A percentile compares a stretch with the other conserved stretches of the same genome.
These are phyloP conservation scores for Galerucella calmariensis DNA, from an alignment of 2,888 invertebrate species.

Conservation along the genomic window DNA sequence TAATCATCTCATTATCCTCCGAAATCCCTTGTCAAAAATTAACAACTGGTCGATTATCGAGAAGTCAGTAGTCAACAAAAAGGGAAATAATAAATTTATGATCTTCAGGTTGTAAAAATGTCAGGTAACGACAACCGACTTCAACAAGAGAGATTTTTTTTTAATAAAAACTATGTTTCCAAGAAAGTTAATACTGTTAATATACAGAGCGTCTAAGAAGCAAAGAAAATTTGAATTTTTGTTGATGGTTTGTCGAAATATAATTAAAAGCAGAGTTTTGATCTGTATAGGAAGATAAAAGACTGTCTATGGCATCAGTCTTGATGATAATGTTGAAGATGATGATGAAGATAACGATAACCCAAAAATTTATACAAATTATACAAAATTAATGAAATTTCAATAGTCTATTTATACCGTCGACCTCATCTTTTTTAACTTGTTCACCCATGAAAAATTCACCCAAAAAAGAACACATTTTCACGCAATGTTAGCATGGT, in stretches of 20 bases:
- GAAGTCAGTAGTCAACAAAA: slow-evolving; percentile 38
- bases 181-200: not conserved
- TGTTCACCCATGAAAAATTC: slow-evolving; percentile 23
- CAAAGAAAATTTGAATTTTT: too few species aligned
- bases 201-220: too few species aligned
- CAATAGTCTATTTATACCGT: too few species aligned
- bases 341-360: too few species aligned
- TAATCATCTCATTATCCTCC: slow-evolving; percentile 36
- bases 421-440: not conserved
- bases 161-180: not conserved
- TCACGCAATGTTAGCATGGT: slow-evolving; percentile 52
- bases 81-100: slow-evolving; percentile 38
- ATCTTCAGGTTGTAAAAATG: slow-evolving; percentile 16
- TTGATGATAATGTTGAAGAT: too few species aligned
- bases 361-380: too few species aligned
- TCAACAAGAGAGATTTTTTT: not conserved
- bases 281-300: too few species aligned
- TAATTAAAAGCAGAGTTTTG: too few species aligned
- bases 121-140: slow-evolving; percentile 20
- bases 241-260: too few species aligned
- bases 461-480: slow-evolving; percentile 47
- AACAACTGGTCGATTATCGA: slow-evolving; percentile 37
- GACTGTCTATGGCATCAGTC: too few species aligned
- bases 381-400: too few species aligned
- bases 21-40: slow-evolving; percentile 39